phyloP scores from a whole-genome alignment of 2,113 vertebrate species.

The Epinephelus cyanopodus region DNA sequence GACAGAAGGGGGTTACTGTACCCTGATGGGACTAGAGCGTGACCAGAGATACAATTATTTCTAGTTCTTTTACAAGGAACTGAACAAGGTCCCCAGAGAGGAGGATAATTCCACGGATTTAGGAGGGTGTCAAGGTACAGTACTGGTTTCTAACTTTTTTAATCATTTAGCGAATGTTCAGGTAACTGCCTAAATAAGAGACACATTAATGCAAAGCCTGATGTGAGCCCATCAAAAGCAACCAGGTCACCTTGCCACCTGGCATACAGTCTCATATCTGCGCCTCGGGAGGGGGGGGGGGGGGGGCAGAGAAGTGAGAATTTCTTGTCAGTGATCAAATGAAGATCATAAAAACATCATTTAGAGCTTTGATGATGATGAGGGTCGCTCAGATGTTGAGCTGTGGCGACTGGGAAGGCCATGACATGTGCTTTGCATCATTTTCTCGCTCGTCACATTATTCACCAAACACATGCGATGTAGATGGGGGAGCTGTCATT shows the following conservation, averaged over 20 bases:
- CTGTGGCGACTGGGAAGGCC: conserved; percentile 4
- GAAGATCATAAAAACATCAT: conserved; percentile 42
- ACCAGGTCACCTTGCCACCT: conserved; percentile 50
- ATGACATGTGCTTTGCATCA: not conserved
- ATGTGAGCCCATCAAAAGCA: conserved; percentile 14
- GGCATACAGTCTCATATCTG: conserved; percentile 1
- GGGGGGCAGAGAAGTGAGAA: not conserved
- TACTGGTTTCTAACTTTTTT: not conserved
- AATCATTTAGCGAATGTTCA: not conserved
- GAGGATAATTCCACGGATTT: not conserved
- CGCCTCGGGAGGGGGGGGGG: not conserved
- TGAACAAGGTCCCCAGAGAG: not conserved
- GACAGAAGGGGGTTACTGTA: conserved; percentile 24
- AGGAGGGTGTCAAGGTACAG: not conserved
- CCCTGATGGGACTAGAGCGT: conserved; percentile 10
- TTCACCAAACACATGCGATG: not conserved
- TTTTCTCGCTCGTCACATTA: conserved; percentile 12
- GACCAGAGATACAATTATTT: conserved; percentile 16
- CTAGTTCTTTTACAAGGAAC: not conserved
- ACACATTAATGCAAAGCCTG: not conserved
- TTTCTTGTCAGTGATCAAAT: conserved; percentile 39
- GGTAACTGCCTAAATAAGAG: not conserved
- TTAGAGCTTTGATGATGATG: conserved; percentile 37
- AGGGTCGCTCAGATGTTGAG: not conserved
- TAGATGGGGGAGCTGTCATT: not conserved